Evolutionary conservation across 2,888 invertebrate genomes (phyloP), one percentile per base, ranked within the genome.

Genomic region (Cheilosia variabilis): DNA sequence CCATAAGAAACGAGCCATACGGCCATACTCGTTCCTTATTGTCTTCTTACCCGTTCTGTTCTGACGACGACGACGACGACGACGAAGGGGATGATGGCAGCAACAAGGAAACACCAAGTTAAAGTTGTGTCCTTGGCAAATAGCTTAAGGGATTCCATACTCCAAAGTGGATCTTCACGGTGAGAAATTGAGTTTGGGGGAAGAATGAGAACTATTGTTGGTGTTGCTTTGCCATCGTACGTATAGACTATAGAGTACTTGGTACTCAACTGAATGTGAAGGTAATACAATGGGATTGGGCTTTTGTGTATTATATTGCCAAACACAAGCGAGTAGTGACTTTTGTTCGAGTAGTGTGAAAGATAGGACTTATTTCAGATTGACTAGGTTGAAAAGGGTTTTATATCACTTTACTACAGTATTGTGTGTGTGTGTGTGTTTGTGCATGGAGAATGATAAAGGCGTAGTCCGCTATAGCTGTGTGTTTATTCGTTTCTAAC

Each of bases 61-160:
- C n/a, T 50, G 71, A 77, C 58, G 41, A 66, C 27, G 17, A 53
- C 65, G 24, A 66, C 43, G 19, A 57, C 3, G 63, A 55, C 50
- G 19, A 50, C 27, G 53, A 82, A 37, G 57, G 65, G 17, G 24
- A 52, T 19, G 69, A 69, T 24, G 45, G 41, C 24, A 41, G 34
- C 27, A 62, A 53, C 52, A 71, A 45, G 71, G 55, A 69, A 81
- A 71, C 77, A 65, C 63, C 83, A 78, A 78, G 62, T 68, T 57
- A 43, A 78, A 83, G 83, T 78, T 83, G 72, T 68, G 62, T 83
- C 83, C 78, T 79, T 83, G 60, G 72, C 62, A 78, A 78, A 83
- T 63, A 73, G 78, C 83, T 83, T 78, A 83, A 83, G 66, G 78
- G 83, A 83, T 83, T 78, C 73, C 37, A 47, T 47, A 57, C 62